Percentiles rank a stretch among this genome's conserved stretches.
Conservation (phyloP, 1,140 invertebrate species). For the Andrena cerasifolii region DNA sequence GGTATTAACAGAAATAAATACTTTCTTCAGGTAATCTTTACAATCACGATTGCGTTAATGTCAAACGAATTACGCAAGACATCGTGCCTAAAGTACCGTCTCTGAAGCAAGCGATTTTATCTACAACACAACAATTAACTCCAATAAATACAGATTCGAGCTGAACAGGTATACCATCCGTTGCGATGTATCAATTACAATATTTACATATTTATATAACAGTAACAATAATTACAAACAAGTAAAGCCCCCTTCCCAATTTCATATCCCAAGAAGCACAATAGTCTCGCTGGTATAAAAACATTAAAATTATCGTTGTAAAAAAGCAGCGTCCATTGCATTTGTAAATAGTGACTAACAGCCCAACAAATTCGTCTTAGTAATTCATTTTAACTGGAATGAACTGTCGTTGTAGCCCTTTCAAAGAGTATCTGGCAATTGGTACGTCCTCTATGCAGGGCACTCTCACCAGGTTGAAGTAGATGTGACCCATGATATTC, state of each 20-base stretch:
- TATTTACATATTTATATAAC: constrained; percentile 19
- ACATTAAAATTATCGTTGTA: constrained; percentile 26
- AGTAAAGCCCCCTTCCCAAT: not conserved
- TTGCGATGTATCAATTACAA: not conserved
- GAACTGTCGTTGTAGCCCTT: constrained; percentile 56
- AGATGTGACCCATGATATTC: constrained; percentile 91
- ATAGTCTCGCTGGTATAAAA: constrained; percentile 34
- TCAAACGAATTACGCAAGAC: constrained; percentile 40
- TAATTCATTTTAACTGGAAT: constrained; percentile 63
- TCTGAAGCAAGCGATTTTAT: constrained; percentile 54
- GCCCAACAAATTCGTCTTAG: constrained; percentile 31
- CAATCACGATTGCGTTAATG: constrained; percentile 52
- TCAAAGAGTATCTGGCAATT: constrained; percentile 30
- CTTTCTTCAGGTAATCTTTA: constrained; percentile 70
- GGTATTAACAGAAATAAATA: constrained; percentile 32
- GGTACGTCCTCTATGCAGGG: constrained; percentile 88
- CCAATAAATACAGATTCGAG: not conserved
- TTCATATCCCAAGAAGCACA: not conserved
- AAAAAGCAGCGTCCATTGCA: not conserved
- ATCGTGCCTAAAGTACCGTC: constrained; percentile 52
- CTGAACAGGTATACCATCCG: constrained; percentile 3
- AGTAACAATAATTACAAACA: not conserved
- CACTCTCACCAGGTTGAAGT: constrained; percentile 92
- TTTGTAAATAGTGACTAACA: not conserved
- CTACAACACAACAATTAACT: constrained; percentile 12